Conservation (phyloP, 1,140 invertebrate species). For the Phthorimaea operculella region DNA sequence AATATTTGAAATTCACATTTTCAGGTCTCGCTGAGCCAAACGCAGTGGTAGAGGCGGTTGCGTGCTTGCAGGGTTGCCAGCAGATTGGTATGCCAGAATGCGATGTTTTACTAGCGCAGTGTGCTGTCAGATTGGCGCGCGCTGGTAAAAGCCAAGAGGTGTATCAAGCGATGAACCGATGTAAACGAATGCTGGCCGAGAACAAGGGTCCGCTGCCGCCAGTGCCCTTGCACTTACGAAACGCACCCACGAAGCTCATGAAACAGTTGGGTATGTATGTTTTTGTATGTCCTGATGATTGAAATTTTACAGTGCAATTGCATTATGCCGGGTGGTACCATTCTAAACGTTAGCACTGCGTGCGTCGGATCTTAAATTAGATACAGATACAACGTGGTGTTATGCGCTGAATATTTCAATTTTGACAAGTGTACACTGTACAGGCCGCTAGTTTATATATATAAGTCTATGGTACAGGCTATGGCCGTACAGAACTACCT, state of each 20-base stretch:
- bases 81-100: slow-evolving; percentile 86
- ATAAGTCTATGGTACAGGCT: too few relatives aligned
- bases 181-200: slow-evolving; percentile 70
- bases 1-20: slow-evolving; percentile 1
- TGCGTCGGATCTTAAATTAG: too few relatives aligned
- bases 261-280: slow-evolving; percentile 73
- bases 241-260: slow-evolving; percentile 85
- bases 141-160: slow-evolving; percentile 81
- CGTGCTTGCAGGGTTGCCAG: slow-evolving; percentile 82
- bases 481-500: too few relatives aligned
- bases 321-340: too few relatives aligned
- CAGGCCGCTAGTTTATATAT: too few relatives aligned
- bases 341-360: too few relatives aligned
- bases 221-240: slow-evolving; percentile 81
- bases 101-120: slow-evolving; percentile 81
- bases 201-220: slow-evolving; percentile 77
- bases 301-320: too few relatives aligned
- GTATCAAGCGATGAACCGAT: slow-evolving; percentile 74
- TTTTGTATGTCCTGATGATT: neutral
- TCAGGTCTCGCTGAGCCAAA: slow-evolving; percentile 69
- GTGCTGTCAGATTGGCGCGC: slow-evolving; percentile 78
- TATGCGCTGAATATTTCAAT: too few relatives aligned
- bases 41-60: slow-evolving; percentile 72
- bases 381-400: too few relatives aligned
- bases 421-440: too few relatives aligned